A percentile compares a stretch with the other conserved stretches of the same genome.
phyloP scores from a whole-genome alignment of 2,797 vertebrate genomes.

The Streptopelia turtur region DNA sequence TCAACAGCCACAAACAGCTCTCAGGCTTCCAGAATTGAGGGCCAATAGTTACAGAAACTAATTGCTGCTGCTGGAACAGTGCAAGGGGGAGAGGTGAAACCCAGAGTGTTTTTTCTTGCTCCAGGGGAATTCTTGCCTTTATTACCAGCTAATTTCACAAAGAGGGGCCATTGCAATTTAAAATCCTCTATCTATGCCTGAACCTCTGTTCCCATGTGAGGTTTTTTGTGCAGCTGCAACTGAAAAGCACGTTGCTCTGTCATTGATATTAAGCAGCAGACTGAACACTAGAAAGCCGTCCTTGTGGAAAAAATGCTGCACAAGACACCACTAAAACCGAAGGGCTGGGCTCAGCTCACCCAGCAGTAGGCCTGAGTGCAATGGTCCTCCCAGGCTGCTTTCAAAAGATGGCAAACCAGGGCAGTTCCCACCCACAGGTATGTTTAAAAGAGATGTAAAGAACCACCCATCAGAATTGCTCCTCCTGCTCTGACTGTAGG shows the following conservation, averaged over 20 bases:
- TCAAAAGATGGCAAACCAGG: background rate
- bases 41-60: background rate
- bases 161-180: background rate
- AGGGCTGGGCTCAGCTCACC: background rate
- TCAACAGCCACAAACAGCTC: background rate
- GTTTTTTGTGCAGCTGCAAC: background rate
- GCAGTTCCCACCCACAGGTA: background rate
- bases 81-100: background rate
- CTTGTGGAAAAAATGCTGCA: background rate
- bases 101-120: background rate
- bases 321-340: background rate
- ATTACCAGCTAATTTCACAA: conserved; percentile 1
- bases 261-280: background rate
- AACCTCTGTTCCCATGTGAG: background rate
- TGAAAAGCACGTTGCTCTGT: background rate
- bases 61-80: background rate
- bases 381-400: background rate
- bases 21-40: background rate
- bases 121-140: conserved; percentile 28
- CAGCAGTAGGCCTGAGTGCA: background rate
- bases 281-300: background rate
- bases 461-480: background rate
- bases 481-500: background rate
- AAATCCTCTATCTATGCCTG: background rate
- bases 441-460: background rate